Evolutionary conservation across 2,888 invertebrate species (phyloP), one percentile per base, ranked within the genome.

Genomic region (Watsonalla cultraria): DNA sequence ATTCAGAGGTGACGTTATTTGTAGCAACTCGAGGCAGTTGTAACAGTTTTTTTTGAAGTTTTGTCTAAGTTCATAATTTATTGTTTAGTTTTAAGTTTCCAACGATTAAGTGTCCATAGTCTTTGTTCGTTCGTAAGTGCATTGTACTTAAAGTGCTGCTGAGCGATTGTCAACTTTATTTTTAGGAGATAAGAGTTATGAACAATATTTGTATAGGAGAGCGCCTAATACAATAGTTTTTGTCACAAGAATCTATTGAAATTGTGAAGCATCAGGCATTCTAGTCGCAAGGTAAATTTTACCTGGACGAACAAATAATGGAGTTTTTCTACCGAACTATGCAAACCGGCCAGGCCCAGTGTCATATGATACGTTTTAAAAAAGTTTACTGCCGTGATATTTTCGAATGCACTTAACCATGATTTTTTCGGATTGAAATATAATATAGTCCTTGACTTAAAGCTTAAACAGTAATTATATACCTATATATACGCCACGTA

Each of bases 221-320:
- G 67, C 60, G 59, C 70, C 68, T 69, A 68, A 77, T 62, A 63
- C 58, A 60, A 66, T 68, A 60, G n/a, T 61, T 73, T 76, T 78
- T 80, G 71, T 72, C 57, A 59, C 59, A 62, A 56, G 67, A 60
- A 57, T 69, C 66, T 63, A 67, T 68, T 74, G 70, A 72, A 70
- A 70, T 67, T 66, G 59, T 59, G 54, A 55, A 62, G 24, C 24
- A 24, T 24, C 24, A 64, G 66, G 70, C 67, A 72, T 72, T 72
- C 68, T 74, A 76, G 72, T 70, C 62, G 68, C 65, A 78, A 74
- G 76, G 77, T 81, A 77, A 68, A 78, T 68, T 81, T 81, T 87
- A 88, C 87, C 88, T 87, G 87, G 72, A 58, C 71, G 63, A 64
- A 69, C 72, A 72, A 76, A 83, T 82, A 84, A 83, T 80, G 71